Evolutionary conservation across 2,113 vertebrate species (phyloP), one percentile per base, ranked within the genome.

Genomic region (Burhinus bistriatus): DNA sequence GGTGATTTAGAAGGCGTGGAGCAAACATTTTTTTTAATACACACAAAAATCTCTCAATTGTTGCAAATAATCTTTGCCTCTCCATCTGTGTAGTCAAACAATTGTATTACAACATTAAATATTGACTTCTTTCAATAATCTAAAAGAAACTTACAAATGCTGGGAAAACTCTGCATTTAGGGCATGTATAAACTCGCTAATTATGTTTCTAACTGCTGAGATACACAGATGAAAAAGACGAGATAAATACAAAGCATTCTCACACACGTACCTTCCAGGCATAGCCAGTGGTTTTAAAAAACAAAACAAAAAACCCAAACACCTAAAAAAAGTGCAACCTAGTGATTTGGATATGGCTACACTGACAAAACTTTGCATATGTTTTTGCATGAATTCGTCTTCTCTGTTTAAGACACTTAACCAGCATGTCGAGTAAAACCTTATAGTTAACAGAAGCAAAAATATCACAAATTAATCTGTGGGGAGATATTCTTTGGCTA

Each of bases 201-300:
- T 15, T 27, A 49, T 66, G 64, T n/a, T 92, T 87, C 55, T 68
- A 89, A 55, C 76, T 87, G 55, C 80, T 77, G 42, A 92, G 86
- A 95, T 77, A 92, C 12, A 34, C 59, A 87, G 87, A 96, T 89
- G 45, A 84, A 90, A 92, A 90, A 49, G 23, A 62, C 49, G 83
- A 95, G 85, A 82, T 87, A 95, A 89, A 83, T 20, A 90, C 9
- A 70, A 80, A 93, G 72, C 68, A 58, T 76, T 93, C 83, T 66
- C 45, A 95, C 80, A 89, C 59, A 70, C 3, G 20, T 42, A 29
- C 69, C 87, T 89, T 82, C 72, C 47, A 81, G 80, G 93, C 65
- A 94, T 2, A 76, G 47, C 13, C 54, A 64, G 47, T 47, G 42
- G 27, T 42, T 66, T 32, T 5, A 25, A 3, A 55, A 36, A 68